Conservation (phyloP, 2,888 invertebrate genomes). For the Adelphocoris suturalis region DNA sequence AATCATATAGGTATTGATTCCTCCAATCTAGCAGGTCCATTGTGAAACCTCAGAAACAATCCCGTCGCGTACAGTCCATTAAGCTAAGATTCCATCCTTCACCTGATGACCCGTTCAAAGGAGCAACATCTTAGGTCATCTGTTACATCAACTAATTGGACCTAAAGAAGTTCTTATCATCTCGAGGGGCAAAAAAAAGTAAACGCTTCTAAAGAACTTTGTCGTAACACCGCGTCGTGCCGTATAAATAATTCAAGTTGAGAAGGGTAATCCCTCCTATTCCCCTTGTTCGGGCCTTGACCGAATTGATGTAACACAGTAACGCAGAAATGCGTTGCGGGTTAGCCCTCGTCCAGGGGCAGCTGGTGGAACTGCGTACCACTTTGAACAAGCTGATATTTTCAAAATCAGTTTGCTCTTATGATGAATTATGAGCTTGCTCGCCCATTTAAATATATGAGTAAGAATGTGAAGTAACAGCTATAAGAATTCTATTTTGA, state of each 20-base stretch:
- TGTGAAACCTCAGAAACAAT: constrained; percentile 5
- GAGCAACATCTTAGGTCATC: neutral
- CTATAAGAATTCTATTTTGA: too few species aligned
- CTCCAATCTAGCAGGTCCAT: neutral
- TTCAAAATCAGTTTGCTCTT: too few species aligned
- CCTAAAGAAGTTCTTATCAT: neutral
- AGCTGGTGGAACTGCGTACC: neutral
- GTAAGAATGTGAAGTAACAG: too few species aligned
- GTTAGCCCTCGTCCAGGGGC: neutral
- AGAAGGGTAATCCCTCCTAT: neutral
- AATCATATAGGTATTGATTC: neutral
- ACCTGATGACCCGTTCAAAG: constrained; percentile 6
- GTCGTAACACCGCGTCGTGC: neutral
- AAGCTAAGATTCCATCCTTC: neutral
- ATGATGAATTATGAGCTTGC: too few species aligned
- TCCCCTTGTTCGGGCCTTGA: constrained; percentile 13
- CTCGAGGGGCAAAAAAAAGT: neutral
- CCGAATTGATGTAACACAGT: neutral
- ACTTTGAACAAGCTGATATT: neutral
- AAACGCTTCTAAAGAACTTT: neutral
- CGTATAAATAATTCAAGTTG: constrained; percentile 9
- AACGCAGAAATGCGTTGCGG: neutral
- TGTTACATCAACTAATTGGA: constrained; percentile 2
- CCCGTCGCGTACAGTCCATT: neutral
- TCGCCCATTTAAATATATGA: too few species aligned